Percentiles rank a stretch among this genome's conserved stretches.
Evolutionary conservation across 2,888 invertebrate species (phyloP).

Genomic region (Zygogramma bicolorata): DNA sequence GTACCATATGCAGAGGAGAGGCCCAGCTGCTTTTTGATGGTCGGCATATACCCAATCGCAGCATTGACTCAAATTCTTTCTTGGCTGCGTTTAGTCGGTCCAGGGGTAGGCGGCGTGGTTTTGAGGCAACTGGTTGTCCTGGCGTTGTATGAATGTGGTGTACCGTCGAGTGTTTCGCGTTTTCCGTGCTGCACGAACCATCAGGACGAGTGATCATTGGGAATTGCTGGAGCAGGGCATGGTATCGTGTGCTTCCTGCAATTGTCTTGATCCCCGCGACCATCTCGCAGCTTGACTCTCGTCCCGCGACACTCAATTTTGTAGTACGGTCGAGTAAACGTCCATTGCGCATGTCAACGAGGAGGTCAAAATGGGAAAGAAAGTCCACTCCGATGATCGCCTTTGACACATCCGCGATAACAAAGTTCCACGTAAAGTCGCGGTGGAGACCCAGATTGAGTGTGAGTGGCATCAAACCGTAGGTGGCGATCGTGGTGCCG

Average conservation of each 20-base stretch:
- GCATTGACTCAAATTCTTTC: conserved; percentile 11
- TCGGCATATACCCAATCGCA: background rate
- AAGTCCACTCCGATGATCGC: conserved; percentile 27
- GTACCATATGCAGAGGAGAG: too few relatives aligned
- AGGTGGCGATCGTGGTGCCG: conserved; percentile 26
- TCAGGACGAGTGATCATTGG: background rate
- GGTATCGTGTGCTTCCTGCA: background rate
- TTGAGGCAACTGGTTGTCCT: too few relatives aligned
- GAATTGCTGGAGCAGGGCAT: background rate
- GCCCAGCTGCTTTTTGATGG: conserved; percentile 20
- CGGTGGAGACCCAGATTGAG: too few relatives aligned
- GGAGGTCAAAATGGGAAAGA: conserved; percentile 16
- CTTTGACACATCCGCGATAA: conserved; percentile 19
- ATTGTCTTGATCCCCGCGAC: background rate
- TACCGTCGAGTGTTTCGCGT: background rate
- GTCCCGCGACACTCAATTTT: conserved; percentile 10
- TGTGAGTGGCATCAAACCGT: conserved; percentile 24
- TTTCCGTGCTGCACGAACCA: background rate
- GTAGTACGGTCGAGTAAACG: conserved; percentile 20
- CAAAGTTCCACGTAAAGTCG: too few relatives aligned
- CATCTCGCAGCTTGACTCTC: background rate
- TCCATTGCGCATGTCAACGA: conserved; percentile 15
- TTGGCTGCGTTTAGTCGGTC: background rate
- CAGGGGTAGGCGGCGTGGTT: too few relatives aligned
- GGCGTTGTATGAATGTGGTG: too few relatives aligned